A percentile compares a stretch with the other conserved stretches of the same genome.
These are phyloP conservation scores for Lamprologus tigripictilis DNA, from an alignment of 2,113 vertebrate genomes.

Conservation along the genomic window DNA sequence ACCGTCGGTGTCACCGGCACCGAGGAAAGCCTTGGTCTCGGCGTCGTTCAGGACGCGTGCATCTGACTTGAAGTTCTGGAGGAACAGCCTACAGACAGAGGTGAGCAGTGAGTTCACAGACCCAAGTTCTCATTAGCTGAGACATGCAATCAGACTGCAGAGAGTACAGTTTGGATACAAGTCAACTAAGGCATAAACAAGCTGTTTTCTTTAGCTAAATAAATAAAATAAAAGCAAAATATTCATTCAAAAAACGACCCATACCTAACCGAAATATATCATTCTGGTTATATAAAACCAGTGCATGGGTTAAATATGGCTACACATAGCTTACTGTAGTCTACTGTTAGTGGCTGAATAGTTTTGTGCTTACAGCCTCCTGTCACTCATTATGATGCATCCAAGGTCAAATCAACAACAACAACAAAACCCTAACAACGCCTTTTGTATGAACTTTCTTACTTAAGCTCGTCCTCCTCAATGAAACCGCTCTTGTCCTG, in stretches of 20 bases:
- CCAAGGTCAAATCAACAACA: not conserved
- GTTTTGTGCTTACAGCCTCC: not conserved
- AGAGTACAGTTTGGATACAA: not conserved
- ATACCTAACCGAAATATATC: not conserved
- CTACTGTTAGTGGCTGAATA: not conserved
- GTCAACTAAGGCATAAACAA: not conserved
- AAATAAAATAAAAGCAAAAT: not conserved
- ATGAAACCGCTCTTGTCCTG: constrained; percentile 80
- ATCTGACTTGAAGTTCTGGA: constrained; percentile 69
- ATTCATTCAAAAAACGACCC: not conserved
- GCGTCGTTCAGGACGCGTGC: constrained; percentile 67
- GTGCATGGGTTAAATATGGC: not conserved
- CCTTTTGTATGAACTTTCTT: not conserved
- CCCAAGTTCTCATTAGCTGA: not conserved
- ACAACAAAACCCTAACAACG: not conserved
- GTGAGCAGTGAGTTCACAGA: not conserved
- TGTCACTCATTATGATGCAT: not conserved
- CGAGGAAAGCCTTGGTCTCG: constrained; percentile 71
- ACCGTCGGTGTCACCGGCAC: constrained; percentile 73
- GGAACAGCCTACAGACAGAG: constrained; percentile 63
- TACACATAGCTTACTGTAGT: not conserved
- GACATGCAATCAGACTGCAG: not conserved
- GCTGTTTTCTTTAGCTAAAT: not conserved
- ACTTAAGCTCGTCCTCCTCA: constrained; percentile 82
- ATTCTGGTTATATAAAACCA: not conserved